These are phyloP conservation scores for Heliopora coerulea DNA, from an alignment of 92 coral and sea anemone genomes.

Conservation along the genomic window DNA sequence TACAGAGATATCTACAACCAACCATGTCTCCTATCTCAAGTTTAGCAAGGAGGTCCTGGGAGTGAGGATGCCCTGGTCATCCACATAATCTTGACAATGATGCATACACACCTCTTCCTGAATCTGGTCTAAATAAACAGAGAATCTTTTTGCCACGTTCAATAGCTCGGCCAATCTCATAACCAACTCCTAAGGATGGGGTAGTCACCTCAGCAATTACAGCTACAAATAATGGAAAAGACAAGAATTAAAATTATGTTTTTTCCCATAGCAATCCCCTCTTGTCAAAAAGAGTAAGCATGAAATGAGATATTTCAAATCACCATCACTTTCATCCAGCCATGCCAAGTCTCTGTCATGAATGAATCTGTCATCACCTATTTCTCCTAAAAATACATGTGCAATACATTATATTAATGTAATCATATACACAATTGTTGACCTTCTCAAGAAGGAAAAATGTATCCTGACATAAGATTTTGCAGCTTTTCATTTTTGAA, in stretches of 20 bases:
- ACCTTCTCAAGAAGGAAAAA: no score
- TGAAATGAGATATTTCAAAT: no score
- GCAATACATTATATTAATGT: neutral
- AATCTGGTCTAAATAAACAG: constrained; percentile 87
- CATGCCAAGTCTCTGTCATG: constrained; percentile 89
- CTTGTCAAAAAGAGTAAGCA: no score
- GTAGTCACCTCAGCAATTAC: constrained; percentile 97
- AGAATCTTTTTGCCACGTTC: constrained; percentile 83
- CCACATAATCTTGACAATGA: no score
- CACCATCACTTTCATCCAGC: constrained; percentile 80
- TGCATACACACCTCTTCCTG: constrained; percentile 64
- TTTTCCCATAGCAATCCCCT: no score
- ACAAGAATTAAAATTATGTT: no score
- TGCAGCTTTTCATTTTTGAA: no score
- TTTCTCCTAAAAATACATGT: constrained; percentile 25
- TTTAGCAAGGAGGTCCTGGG: no score
- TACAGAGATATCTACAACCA: no score
- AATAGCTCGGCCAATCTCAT: constrained; percentile 89
- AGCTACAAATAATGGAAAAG: constrained; percentile 48
- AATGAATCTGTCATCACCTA: constrained; percentile 75
- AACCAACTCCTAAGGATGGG: constrained; percentile 95
- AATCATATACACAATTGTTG: neutral
- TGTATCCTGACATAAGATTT: no score
- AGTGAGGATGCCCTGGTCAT: no score
- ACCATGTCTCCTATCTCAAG: no score